These are phyloP conservation scores for Caerostris extrusa DNA, from an alignment of 1,140 invertebrate genomes.

Conservation along the genomic window DNA sequence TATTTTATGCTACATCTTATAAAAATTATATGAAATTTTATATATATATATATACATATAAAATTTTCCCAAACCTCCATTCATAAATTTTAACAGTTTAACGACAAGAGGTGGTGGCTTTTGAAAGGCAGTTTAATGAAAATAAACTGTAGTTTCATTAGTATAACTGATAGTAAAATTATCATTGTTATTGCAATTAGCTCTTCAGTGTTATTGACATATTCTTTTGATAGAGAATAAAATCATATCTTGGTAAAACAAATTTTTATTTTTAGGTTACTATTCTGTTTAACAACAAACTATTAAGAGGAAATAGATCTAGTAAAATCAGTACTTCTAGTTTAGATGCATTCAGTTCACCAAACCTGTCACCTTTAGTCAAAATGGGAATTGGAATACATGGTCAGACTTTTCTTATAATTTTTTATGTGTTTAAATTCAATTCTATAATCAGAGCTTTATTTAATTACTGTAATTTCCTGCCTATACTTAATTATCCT, in stretches of 20 bases:
- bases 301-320: constrained; percentile 95
- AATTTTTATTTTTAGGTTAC: constrained; percentile 81
- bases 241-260: neutral
- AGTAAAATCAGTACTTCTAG: constrained; percentile 90
- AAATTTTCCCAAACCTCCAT: too few species aligned
- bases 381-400: constrained; percentile 85
- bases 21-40: too few species aligned
- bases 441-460: neutral
- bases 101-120: too few species aligned
- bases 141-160: too few species aligned
- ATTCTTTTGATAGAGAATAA: neutral
- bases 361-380: constrained; percentile 92
- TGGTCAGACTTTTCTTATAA: constrained; percentile 76
- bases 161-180: too few species aligned
- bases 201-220: neutral
- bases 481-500: too few species aligned
- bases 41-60: too few species aligned
- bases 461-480: too few species aligned
- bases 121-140: too few species aligned
- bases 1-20: too few species aligned
- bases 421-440: neutral
- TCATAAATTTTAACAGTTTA: too few species aligned
- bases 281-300: constrained; percentile 93
- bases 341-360: constrained; percentile 94
- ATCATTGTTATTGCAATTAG: neutral